These are phyloP conservation scores for Xestoiulus laeticollis DNA, from an alignment of 2,888 invertebrate species.

Conservation along the genomic window DNA sequence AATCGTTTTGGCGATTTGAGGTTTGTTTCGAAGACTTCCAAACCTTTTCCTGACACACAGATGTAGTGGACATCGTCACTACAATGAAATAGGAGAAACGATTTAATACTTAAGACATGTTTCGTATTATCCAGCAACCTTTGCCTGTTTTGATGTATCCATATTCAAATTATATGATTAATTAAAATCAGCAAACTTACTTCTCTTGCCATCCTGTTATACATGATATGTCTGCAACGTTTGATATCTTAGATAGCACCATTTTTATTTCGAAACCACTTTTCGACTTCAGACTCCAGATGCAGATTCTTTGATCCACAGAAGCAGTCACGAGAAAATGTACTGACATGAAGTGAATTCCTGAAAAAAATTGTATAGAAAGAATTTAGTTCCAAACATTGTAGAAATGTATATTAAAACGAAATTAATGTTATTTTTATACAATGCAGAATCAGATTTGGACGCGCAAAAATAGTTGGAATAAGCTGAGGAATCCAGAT, in stretches of 20 bases:
- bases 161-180: too few relatives aligned
- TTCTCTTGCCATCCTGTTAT: background rate
- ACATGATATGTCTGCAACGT: conserved; percentile 24
- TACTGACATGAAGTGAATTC: background rate
- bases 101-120: too few relatives aligned
- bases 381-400: too few relatives aligned
- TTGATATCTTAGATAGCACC: conserved; percentile 15
- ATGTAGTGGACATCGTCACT: conserved; percentile 3
- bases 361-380: background rate
- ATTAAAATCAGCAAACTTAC: background rate
- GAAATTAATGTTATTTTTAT: background rate
- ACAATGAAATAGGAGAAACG: background rate
- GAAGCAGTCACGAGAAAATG: background rate
- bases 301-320: conserved; percentile 44
- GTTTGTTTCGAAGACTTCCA: background rate
- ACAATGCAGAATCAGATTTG: too few relatives aligned
- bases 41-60: background rate
- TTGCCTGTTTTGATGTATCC: too few relatives aligned
- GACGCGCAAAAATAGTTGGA: too few relatives aligned
- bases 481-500: too few relatives aligned
- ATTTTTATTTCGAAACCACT: background rate
- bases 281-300: background rate
- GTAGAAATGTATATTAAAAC: too few relatives aligned
- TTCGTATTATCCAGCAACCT: too few relatives aligned
- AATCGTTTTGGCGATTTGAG: background rate